These are phyloP conservation scores for Drosophila pseudotalamancana DNA, from an alignment of 2,888 invertebrate genomes.

Conservation along the genomic window DNA sequence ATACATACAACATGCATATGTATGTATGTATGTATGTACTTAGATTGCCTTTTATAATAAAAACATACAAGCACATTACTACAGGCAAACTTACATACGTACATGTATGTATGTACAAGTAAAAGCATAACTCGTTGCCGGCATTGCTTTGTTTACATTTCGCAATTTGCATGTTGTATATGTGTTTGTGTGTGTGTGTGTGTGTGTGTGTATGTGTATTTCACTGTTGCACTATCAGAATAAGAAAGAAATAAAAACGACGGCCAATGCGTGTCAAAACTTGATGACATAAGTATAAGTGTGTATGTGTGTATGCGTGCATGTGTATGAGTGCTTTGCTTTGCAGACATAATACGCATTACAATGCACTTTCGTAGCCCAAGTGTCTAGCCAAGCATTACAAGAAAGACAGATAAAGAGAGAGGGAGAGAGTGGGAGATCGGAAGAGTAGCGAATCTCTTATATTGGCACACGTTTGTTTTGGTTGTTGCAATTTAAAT, in stretches of 20 bases:
- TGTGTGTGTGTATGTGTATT: not conserved
- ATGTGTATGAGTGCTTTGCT: conserved; percentile 1
- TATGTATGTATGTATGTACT: not conserved
- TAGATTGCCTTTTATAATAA: too few relatives aligned
- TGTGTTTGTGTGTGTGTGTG: too few relatives aligned
- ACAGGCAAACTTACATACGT: not conserved
- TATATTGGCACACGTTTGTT: not conserved
- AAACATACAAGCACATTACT: too few relatives aligned
- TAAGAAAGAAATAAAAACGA: not conserved
- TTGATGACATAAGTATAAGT: conserved; percentile 14
- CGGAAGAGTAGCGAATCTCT: not conserved
- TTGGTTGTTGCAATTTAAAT: not conserved
- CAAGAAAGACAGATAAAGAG: not conserved
- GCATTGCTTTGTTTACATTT: conserved; percentile 27
- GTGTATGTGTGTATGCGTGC: not conserved
- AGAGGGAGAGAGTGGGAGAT: not conserved
- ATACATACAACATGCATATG: not conserved
- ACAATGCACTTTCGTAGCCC: conserved; percentile 3
- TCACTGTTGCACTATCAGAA: conserved; percentile 8
- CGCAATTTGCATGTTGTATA: conserved; percentile 23
- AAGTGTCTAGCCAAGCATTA: not conserved
- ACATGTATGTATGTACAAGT: not conserved
- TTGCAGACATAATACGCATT: not conserved
- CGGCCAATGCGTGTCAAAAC: conserved; percentile 17
- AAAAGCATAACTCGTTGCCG: conserved; percentile 1